Evolutionary conservation across 2,113 vertebrate species (phyloP).

Genomic region (Todiramphus saurophagus): DNA sequence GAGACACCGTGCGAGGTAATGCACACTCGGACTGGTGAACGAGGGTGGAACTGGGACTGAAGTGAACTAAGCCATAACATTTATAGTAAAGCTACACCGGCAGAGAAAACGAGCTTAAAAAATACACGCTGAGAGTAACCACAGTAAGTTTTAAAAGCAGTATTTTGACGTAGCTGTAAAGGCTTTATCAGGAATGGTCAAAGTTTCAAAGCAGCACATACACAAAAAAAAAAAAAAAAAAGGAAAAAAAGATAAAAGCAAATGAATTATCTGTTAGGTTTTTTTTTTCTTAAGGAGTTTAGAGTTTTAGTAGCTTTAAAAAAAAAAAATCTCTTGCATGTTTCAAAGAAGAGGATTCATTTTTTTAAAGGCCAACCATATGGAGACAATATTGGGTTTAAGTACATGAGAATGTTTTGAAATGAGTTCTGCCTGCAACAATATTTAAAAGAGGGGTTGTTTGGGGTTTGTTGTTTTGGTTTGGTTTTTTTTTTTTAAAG

Average conservation of each 20-base stretch:
- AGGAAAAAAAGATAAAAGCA: neutral
- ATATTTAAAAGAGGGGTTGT: neutral
- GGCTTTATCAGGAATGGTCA: neutral
- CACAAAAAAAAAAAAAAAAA: neutral
- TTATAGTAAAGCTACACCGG: neutral
- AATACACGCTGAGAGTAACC: neutral
- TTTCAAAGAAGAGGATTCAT: neutral
- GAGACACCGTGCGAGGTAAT: neutral
- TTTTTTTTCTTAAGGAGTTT: neutral
- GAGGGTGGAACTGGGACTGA: neutral
- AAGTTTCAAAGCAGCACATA: neutral
- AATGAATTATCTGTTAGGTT: neutral
- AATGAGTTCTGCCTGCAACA: neutral
- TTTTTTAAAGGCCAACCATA: constrained; percentile 32
- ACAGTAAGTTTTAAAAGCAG: neutral
- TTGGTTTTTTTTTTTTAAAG: neutral
- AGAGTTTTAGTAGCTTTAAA: neutral
- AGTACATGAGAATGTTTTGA: neutral
- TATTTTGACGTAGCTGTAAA: neutral
- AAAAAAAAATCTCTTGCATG: neutral
- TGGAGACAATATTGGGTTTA: constrained; percentile 39
- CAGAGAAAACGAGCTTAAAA: neutral
- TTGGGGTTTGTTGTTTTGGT: neutral
- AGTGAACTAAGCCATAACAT: neutral
- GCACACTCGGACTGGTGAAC: neutral